Evolutionary conservation across 2,113 vertebrate species (phyloP).

Genomic region (Prionailurus bengalensis): DNA sequence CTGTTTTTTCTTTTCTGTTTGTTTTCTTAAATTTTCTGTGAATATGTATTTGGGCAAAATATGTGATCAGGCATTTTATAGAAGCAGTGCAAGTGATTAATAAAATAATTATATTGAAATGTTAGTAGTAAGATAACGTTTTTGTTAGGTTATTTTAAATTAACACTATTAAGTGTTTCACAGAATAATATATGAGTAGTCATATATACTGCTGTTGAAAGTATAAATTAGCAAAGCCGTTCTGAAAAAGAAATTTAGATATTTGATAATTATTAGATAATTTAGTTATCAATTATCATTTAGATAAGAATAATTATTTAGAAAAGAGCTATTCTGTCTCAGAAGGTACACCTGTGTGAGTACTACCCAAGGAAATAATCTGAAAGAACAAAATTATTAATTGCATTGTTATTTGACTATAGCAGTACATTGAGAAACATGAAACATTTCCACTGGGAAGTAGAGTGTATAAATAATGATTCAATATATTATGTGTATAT

Average conservation of each 20-base stretch:
- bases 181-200: neutral
- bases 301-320: neutral
- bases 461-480: neutral
- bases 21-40: neutral
- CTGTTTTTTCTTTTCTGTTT: neutral
- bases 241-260: neutral
- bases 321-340: neutral
- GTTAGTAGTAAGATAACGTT: neutral
- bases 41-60: conserved; percentile 35
- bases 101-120: conserved; percentile 30
- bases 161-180: conserved; percentile 22
- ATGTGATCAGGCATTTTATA: neutral
- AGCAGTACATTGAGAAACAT: neutral
- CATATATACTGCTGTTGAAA: neutral
- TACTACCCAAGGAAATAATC: neutral
- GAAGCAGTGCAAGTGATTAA: neutral
- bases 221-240: neutral
- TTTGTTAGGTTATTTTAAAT: neutral
- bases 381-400: neutral
- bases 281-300: neutral
- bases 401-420: neutral
- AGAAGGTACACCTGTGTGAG: neutral
- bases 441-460: neutral
- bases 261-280: neutral
- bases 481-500: neutral